Conservation (phyloP, 2,888 invertebrate genomes). For the Syrphus vitripennis region DNA sequence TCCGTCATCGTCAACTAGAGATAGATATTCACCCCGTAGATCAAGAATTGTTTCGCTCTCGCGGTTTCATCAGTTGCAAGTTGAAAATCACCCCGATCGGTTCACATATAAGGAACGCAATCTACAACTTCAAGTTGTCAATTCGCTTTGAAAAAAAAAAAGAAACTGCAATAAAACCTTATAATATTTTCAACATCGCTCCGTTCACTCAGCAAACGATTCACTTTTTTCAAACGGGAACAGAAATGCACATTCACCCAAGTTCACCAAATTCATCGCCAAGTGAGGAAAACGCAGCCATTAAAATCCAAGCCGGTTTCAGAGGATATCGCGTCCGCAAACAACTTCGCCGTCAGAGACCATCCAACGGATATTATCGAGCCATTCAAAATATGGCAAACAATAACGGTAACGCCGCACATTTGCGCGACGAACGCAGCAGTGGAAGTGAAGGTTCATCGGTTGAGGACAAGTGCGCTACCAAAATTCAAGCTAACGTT, state of each 20-base stretch:
- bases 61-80: conserved; percentile 43
- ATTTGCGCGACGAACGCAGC: conserved; percentile 62
- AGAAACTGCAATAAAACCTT: not conserved
- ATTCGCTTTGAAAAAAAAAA: not conserved
- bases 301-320: conserved; percentile 83
- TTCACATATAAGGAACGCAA: conserved; percentile 1
- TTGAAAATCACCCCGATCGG: conserved; percentile 56
- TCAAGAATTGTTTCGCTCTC: conserved; percentile 44
- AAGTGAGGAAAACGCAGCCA: conserved; percentile 81
- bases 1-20: conserved; percentile 30
- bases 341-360: conserved; percentile 76
- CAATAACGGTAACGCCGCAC: conserved; percentile 45
- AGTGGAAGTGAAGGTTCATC: conserved; percentile 70
- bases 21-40: conserved; percentile 29
- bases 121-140: not conserved
- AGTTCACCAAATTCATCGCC: conserved; percentile 79
- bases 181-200: conserved; percentile 43
- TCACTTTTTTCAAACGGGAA: conserved; percentile 64
- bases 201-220: conserved; percentile 29
- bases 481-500: conserved; percentile 80
- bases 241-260: conserved; percentile 81
- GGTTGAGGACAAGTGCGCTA: conserved; percentile 78
- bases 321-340: conserved; percentile 83
- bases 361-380: conserved; percentile 47
- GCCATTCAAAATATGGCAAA: conserved; percentile 53